Base-by-base conservation (phyloP, 2,113 vertebrate genomes). In the Corythornis madagascariensis region DNA sequence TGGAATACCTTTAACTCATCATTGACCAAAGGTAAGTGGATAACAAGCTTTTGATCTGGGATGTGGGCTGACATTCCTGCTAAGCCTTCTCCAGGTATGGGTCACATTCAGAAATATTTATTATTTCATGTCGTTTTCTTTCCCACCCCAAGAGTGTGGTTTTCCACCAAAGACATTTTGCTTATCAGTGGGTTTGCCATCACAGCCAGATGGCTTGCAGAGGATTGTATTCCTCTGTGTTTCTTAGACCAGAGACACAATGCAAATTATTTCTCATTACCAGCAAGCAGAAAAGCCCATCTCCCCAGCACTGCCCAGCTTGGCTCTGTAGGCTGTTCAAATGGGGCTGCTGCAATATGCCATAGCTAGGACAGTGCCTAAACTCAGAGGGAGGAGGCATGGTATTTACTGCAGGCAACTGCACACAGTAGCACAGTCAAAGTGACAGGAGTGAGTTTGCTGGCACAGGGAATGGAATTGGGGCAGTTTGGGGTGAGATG, bases 1-100 rank as follows among this genome's bases (percentile, higher is more conserved):
- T 25, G 42, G 67, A 91, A 92, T 91, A n/a, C 48, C 52, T 88
- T 94, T 94, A 80, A 83, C 87, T 83, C 71, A 31, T 80, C 43
- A 9, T 0, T 31, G 18, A 55, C 85, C 65, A 83, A 26, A 64
- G 10, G n/a, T 13, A 59, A 88, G 50, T 52, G 17, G 67, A 6
- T 15, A 73, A 31, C 52, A 55, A 66, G 47, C 53, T 33, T 83
- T 52, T 66, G 52, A 83, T 52, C 48, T 31, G n/a, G 61, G 26
- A 72, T 29, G 12, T 0, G 3, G 52, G 47, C 33, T 78, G 10
- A 11, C 2, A 2, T 43, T 87, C 69, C 60, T 77, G 40, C 56
- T 50, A 33, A 50, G 56, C 28, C 22, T 45, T 50, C 64, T 52
- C 61, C 11, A 52, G 4, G 7, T 8, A 45, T 2, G 10, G 24